These are phyloP conservation scores for Adelges cooleyi DNA, from an alignment of 1,140 invertebrate genomes.

Conservation along the genomic window DNA sequence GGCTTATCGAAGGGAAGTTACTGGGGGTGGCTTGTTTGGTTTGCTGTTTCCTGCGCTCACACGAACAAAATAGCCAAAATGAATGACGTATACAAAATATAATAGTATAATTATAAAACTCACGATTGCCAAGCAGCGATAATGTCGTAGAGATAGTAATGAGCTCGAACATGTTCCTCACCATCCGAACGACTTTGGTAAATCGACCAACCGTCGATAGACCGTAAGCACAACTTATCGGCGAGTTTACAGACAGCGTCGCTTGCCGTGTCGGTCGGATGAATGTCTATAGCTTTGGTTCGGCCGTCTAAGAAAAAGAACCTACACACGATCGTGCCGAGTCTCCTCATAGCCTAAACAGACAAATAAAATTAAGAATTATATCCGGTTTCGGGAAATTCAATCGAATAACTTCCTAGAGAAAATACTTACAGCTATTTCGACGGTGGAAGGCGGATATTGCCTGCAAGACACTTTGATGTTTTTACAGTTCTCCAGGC, in stretches of 20 bases:
- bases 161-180: conserved; percentile 83
- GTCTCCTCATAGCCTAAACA: conserved; percentile 66
- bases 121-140: conserved; percentile 87
- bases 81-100: neutral
- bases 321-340: conserved; percentile 85
- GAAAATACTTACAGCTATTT: conserved; percentile 66
- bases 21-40: conserved; percentile 44
- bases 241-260: conserved; percentile 80
- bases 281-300: conserved; percentile 89
- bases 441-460: conserved; percentile 79
- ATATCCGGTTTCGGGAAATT: neutral
- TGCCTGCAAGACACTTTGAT: conserved; percentile 68
- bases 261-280: conserved; percentile 83
- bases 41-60: conserved; percentile 44
- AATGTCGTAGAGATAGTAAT: conserved; percentile 88
- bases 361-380: neutral
- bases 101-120: conserved; percentile 36
- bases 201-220: conserved; percentile 85
- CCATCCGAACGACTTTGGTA: conserved; percentile 73
- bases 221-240: conserved; percentile 71
- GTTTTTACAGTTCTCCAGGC: conserved; percentile 81
- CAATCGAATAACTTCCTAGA: too few species aligned
- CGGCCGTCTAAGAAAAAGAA: conserved; percentile 92
- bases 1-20: conserved; percentile 43
- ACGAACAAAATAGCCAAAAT: neutral